A percentile compares a stretch with the other conserved stretches of the same genome.
Evolutionary conservation across 2,888 invertebrate species (phyloP).

Genomic region (Cinara cedri): DNA sequence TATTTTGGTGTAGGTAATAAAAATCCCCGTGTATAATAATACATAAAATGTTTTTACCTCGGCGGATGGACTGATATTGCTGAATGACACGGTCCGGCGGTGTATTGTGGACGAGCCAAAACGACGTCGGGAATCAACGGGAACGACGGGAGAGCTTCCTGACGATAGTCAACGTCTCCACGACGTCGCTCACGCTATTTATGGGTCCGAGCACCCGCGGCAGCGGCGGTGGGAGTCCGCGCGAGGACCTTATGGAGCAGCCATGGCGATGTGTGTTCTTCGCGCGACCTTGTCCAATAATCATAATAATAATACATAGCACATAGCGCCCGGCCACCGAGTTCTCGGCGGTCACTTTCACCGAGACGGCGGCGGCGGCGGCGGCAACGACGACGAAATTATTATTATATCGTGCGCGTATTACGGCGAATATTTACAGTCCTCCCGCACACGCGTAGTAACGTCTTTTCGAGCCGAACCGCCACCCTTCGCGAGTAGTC

Average conservation of each 20-base stretch:
- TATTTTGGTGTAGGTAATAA: too few relatives aligned
- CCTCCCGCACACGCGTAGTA: too few relatives aligned
- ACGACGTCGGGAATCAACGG: not conserved
- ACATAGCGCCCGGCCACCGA: not conserved
- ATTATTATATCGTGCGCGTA: too few relatives aligned
- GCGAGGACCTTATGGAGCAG: not conserved
- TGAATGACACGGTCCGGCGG: too few relatives aligned
- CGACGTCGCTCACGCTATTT: constrained; percentile 36
- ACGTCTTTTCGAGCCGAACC: too few relatives aligned
- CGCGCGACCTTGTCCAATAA: constrained; percentile 12
- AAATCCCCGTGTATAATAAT: too few relatives aligned
- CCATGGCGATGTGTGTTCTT: constrained; percentile 22
- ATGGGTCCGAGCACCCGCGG: not conserved
- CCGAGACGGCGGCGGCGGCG: not conserved
- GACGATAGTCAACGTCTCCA: constrained; percentile 45
- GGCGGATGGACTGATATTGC: not conserved
- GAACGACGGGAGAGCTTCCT: constrained; percentile 28
- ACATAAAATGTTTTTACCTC: constrained; percentile 27
- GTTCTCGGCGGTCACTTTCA: constrained; percentile 23
- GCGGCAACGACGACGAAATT: too few relatives aligned
- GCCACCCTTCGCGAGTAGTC: too few relatives aligned
- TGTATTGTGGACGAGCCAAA: too few relatives aligned
- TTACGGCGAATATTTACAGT: too few relatives aligned
- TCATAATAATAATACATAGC: constrained; percentile 15
- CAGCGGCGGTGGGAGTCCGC: constrained; percentile 38